Base-by-base conservation (phyloP, 2,113 vertebrate genomes). In the Plestiodon gilberti region DNA sequence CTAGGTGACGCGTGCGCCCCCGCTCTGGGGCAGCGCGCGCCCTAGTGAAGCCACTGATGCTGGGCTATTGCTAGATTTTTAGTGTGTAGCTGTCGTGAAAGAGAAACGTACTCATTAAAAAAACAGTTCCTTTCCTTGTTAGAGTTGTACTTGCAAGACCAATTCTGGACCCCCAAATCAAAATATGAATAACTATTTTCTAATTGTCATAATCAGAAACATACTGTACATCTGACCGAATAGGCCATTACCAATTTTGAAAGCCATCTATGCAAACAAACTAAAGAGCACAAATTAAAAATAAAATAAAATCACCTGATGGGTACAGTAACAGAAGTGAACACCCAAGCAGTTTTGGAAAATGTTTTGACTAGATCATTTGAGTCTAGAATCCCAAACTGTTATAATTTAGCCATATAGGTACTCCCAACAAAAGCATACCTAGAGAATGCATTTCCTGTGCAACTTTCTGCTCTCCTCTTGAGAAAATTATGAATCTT, bases 401-500 rank as follows among this genome's bases (percentile, higher is more conserved):
- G 59, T 61, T 61, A 33, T 67, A 76, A 76, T 84, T 75, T 62
- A 65, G 9, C 38, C 3, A 20, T 65, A 43, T 30, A 40, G 35
- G 59, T 20, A 65, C 25, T 65, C 38, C 18, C 33, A 76, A 33
- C 14, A 61, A 33, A 73, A 15, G 4, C 38, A 4, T 23, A 22
- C 48, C 35, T 55, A 83, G 64, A 67, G 40, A 83, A 61, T 28
- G 40, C 20, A 48, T 15, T 20, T 61, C 28, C 23, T 77, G 20
- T 40, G 35, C 23, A 3, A 25, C 30, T 40, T 62, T 9, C 40
- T n/a, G 43, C 43, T 48, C 23, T 3, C 8, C 48, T 55, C 43
- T 84, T 88, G 76, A 91, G 85, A 82, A 40, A 83, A 0, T 7
- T 10, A 6, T 82, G 35, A 87, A 86, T 88, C 90, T 83, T 90